phyloP scores from a whole-genome alignment of 2,888 invertebrate species.

The Neria commutata region DNA sequence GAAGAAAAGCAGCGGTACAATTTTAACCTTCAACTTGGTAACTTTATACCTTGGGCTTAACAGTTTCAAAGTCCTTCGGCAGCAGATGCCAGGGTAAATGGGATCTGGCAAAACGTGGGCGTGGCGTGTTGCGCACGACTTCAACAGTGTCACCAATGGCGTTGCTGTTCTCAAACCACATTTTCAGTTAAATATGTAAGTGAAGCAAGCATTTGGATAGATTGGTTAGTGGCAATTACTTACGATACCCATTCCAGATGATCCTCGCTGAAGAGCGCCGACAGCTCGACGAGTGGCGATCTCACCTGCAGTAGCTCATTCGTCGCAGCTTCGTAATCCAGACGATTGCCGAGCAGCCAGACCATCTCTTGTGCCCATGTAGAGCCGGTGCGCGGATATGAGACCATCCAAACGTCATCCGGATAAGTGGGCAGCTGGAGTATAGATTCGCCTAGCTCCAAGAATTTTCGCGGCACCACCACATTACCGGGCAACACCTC shows the following conservation, averaged over 20 bases:
- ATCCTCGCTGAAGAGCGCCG: constrained; percentile 69
- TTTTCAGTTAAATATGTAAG: background rate
- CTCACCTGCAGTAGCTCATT: constrained; percentile 65
- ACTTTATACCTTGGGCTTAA: constrained; percentile 72
- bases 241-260: constrained; percentile 68
- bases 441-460: constrained; percentile 72
- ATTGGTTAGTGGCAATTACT: constrained; percentile 58
- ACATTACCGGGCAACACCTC: constrained; percentile 76
- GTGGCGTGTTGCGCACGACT: constrained; percentile 70
- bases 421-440: constrained; percentile 73
- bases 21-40: background rate
- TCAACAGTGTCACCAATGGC: constrained; percentile 74
- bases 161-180: constrained; percentile 33
- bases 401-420: constrained; percentile 85
- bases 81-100: constrained; percentile 77
- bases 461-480: constrained; percentile 73
- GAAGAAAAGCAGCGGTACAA: background rate
- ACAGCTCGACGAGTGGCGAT: constrained; percentile 77
- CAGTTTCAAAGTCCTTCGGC: constrained; percentile 69
- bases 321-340: constrained; percentile 78
- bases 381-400: constrained; percentile 89
- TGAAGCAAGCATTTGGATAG: no score
- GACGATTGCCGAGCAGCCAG: constrained; percentile 83
- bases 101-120: constrained; percentile 76
- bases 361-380: constrained; percentile 95